Base-by-base conservation (phyloP, 2,797 vertebrate genomes). In the Orestias chungarensis region DNA sequence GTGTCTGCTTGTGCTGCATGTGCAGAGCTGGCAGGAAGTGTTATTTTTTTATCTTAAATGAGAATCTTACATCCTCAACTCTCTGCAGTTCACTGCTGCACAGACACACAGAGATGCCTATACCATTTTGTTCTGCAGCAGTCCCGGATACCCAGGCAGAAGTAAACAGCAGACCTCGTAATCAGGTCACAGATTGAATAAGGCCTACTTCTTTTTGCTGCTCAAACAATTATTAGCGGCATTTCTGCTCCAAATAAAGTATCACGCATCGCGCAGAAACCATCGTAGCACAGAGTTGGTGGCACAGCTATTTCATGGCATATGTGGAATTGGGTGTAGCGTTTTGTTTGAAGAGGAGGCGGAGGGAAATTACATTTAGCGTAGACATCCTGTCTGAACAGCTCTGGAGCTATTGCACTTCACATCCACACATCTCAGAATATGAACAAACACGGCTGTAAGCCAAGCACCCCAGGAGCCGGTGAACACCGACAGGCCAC, bases 41-140 rank as follows among this genome's bases (percentile, higher is more conserved):
- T 86, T 86, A 91, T 91, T 18, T 68, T 40, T 89, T 89, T 88
- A 90, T 91, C 90, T 92, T 79, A 89, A 91, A 91, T 92, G 76
- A 88, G 82, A 91, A 91, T 92, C 87, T 83, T 82, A 73, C 82
- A 81, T 85, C 64, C 82, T 82, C 81, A 81, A 81, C 87, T 84
- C 84, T 88, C 86, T 81, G 76, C 81, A 86, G 81, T 85, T 83
- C 81, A 85, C 78, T 85, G 66, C 79, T 87, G 38, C 54, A 66
- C 38, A 71, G 42, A 44, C n/a, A 27, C 59, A 31, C 44, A 55
- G 38, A 50, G 59, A 66, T 29, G 25, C 79, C 70, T 14, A 31
- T 80, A 57, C 62, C 33, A 33, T 66, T 66, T 47, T 3, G 10
- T 74, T 81, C 78, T 67, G 65, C 12, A 86, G 74, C 75, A 73